Evolutionary conservation across 2,888 invertebrate genomes (phyloP), one percentile per base, ranked within the genome.

Genomic region (Aphodius sticticus): DNA sequence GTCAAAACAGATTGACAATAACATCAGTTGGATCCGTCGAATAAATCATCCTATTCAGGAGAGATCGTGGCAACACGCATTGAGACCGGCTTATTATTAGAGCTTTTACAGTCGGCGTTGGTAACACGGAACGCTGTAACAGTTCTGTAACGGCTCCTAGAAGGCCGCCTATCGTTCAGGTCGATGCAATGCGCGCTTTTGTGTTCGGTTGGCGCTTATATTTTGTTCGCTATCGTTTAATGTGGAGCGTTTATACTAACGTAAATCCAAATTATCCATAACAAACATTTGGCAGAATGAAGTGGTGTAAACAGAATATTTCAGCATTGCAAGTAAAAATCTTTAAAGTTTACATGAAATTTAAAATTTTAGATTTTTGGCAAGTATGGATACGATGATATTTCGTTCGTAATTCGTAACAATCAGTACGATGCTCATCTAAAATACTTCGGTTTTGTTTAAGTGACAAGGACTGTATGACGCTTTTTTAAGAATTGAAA

Each of bases 21-120:
- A 83, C 83, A 78, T 81, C 82, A 81, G 82, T 82, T 53, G 82
- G 82, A 81, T 83, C 82, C 84, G 85, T 85, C 85, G 82, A 84
- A 83, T 85, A 85, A 85, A 85, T 85, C 85, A 85, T 84, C 82
- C 82, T 77, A 83, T 83, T 84, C 83, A 84, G 81, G 81, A 81
- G 82, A 81, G 82, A 82, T 83, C 83, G 83, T 84, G 84, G 84
- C 82, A 81, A 79, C 82, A 82, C 78, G 81, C 81, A 81, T 82
- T 78, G 77, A 76, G 78, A 78, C 75, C 69, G 80, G 82, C 79
- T 81, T 82, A 82, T 77, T 81, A 80, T 78, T 81, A 78, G 78
- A 81, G 77, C 74, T 77, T 76, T 81, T 81, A 75, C 76, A 77
- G 77, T 70, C 76, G 77, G 74, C 78, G 80, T 81, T 78, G 80